These are phyloP conservation scores for Drosophila macrothrix DNA, from an alignment of 2,888 invertebrate genomes.

Conservation along the genomic window DNA sequence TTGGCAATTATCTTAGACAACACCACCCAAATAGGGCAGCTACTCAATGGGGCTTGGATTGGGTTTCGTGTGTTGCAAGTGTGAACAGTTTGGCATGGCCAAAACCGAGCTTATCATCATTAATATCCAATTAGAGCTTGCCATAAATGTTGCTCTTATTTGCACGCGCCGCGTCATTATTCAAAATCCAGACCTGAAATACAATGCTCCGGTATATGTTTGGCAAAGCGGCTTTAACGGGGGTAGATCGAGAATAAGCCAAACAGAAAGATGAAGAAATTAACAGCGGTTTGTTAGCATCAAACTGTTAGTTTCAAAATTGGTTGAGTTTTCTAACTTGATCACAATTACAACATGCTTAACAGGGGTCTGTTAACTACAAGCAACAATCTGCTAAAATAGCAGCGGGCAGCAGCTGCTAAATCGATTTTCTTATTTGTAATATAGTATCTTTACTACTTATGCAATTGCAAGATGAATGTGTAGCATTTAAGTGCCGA, in stretches of 20 bases:
- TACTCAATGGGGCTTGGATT: slow-evolving; percentile 46
- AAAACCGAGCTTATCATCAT: slow-evolving; percentile 65
- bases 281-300: background rate
- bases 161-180: slow-evolving; percentile 71
- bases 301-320: background rate
- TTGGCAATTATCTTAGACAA: slow-evolving; percentile 56
- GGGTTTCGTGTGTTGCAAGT: slow-evolving; percentile 40
- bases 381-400: background rate
- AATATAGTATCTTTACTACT: background rate
- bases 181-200: slow-evolving; percentile 49
- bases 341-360: background rate
- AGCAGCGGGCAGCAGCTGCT: background rate
- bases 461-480: background rate
- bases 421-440: background rate
- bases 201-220: slow-evolving; percentile 19
- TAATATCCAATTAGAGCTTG: slow-evolving; percentile 75
- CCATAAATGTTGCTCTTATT: slow-evolving; percentile 75
- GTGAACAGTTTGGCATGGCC: slow-evolving; percentile 50
- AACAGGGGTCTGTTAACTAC: background rate
- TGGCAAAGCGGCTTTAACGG: background rate
- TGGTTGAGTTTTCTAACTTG: background rate
- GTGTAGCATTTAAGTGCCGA: slow-evolving; percentile 1
- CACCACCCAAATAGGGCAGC: slow-evolving; percentile 54
- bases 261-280: background rate
- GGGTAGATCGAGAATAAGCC: slow-evolving; percentile 16